phyloP scores from a whole-genome alignment of 2,797 vertebrate genomes.

The Menidia menidia region DNA sequence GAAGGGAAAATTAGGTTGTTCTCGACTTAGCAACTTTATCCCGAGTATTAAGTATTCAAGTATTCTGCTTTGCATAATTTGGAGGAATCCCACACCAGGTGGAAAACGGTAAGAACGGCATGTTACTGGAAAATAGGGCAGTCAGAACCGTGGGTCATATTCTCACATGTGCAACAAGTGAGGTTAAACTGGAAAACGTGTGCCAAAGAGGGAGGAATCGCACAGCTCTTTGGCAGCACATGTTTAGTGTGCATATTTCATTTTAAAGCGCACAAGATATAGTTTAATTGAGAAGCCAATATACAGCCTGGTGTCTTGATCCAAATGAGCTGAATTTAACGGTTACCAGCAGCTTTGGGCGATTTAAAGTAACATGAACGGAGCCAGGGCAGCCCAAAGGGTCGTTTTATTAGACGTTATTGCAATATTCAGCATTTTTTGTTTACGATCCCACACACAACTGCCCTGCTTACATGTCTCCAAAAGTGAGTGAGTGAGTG shows the following conservation, averaged over 20 bases:
- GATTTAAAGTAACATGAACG: constrained; percentile 41
- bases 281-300: constrained; percentile 29
- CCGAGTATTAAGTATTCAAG: constrained; percentile 41
- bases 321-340: constrained; percentile 35
- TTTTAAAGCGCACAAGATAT: constrained; percentile 17
- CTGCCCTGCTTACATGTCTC: constrained; percentile 46
- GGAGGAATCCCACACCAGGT: constrained; percentile 90
- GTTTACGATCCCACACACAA: constrained; percentile 40
- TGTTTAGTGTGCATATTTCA: constrained; percentile 8
- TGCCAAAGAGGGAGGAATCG: constrained; percentile 10
- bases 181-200: constrained; percentile 12
- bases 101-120: constrained; percentile 81
- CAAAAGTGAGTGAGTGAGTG: constrained; percentile 38
- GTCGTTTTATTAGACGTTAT: constrained; percentile 42
- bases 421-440: constrained; percentile 29
- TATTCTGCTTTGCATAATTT: constrained; percentile 59
- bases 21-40: constrained; percentile 53
- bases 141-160: constrained; percentile 11
- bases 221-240: constrained; percentile 4
- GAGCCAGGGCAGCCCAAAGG: constrained; percentile 19
- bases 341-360: constrained; percentile 35
- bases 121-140: constrained; percentile 28
- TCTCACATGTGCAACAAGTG: constrained; percentile 30
- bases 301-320: constrained; percentile 22
- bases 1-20: constrained; percentile 53